These are phyloP conservation scores for Periophthalmodon schlosseri DNA, from an alignment of 2,113 vertebrate genomes.

Conservation along the genomic window DNA sequence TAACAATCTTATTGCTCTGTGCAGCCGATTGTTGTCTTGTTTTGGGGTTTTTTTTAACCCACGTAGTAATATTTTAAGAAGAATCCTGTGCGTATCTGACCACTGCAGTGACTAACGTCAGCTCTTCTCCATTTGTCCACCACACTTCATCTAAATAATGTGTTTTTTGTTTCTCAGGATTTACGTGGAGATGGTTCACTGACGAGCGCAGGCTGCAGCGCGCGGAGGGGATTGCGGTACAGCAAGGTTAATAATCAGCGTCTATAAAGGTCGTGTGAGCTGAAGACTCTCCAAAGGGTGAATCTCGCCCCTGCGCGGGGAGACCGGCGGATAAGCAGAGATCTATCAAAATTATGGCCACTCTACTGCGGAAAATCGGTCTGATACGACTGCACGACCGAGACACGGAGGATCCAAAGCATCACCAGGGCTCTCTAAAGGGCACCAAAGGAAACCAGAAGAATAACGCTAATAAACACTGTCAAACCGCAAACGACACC, in stretches of 20 bases:
- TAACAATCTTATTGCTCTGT: background rate
- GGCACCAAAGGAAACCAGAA: conserved; percentile 87
- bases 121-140: conserved; percentile 7
- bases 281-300: conserved; percentile 39
- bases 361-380: conserved; percentile 95
- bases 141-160: background rate
- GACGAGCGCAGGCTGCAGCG: conserved; percentile 72
- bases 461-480: conserved; percentile 86
- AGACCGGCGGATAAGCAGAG: conserved; percentile 54
- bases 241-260: conserved; percentile 54
- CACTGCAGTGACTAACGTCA: conserved; percentile 49
- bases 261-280: conserved; percentile 45
- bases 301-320: conserved; percentile 65
- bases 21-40: background rate
- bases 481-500: conserved; percentile 80
- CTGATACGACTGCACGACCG: conserved; percentile 95
- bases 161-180: conserved; percentile 33
- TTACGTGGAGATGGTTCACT: conserved; percentile 65
- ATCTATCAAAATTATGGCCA: conserved; percentile 84
- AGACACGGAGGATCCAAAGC: conserved; percentile 97
- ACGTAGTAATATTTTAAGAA: conserved; percentile 4
- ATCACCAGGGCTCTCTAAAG: conserved; percentile 90
- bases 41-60: background rate
- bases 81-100: conserved; percentile 28
- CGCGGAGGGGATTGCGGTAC: conserved; percentile 66